Evolutionary conservation across 2,797 vertebrate genomes (phyloP), one percentile per base, ranked within the genome.

Genomic region (Thaleichthys pacificus): DNA sequence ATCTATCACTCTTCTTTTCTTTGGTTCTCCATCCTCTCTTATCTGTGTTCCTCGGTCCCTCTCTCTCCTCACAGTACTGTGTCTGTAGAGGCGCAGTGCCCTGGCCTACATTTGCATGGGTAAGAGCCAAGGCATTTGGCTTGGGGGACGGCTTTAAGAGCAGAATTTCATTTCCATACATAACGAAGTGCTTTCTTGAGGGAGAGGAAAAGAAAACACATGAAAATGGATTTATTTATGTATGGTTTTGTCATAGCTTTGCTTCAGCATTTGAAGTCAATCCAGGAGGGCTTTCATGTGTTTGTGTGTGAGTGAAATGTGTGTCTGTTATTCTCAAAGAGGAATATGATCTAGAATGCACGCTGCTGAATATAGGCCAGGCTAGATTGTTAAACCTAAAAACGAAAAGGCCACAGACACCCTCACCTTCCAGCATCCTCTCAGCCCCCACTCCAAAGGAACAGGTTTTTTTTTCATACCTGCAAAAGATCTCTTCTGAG

Each of bases 121-220:
- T 12, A 57, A 42, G 78, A 86, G 90, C 86, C 86, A 90, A 89
- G 85, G 84, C 75, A 67, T 81, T 87, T 86, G 84, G 87, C 84
- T 88, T 22, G 38, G 77, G 84, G 77, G 84, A 58, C 32, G 67
- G 64, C 73, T 73, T 75, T 73, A 82, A 85, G 76, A 75, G 83
- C 77, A 83, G 85, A 87, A 87, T 87, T 79, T 89, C 70, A 92
- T 93, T 91, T 90, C 57, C 91, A 92, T 92, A 78, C 81, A 80
- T 88, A 91, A 92, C 81, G 60, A 89, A 82, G 81, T 73, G 80
- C 80, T 83, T 89, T 80, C 82, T 85, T 70, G 76, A 69, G 76
- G 77, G 82, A 78, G 72, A 72, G 58, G 66, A 75, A 75, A 76
- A 80, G 80, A 86, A 82, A 84, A 81, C 80, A 80, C 79, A 69